Evolutionary conservation across 37 sponge, comb jelly and placozoan genomes (phyloP).

Genomic region (Mnemiopsis leidyi): DNA sequence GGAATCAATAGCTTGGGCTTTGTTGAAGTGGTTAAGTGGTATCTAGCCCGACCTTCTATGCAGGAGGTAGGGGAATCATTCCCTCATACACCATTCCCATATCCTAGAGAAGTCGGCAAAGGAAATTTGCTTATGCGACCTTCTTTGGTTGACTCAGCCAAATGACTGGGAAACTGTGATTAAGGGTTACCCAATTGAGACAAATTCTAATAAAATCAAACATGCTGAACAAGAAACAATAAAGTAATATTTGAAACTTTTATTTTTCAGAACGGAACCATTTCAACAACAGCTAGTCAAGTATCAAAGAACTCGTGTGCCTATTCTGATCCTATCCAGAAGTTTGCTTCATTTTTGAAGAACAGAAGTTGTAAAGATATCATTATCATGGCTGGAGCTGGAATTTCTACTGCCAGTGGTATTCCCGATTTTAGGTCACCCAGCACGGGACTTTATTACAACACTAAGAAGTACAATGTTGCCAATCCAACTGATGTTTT

Average conservation of each 20-base stretch:
- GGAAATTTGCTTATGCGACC: too few species aligned
- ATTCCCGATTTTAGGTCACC: constrained; percentile 96
- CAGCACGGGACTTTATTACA: constrained; percentile 90
- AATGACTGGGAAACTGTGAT: too few species aligned
- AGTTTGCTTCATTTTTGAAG: constrained; percentile 69
- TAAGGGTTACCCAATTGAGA: too few species aligned
- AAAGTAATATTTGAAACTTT: neutral
- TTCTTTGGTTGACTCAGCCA: too few species aligned
- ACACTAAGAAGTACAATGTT: constrained; percentile 86
- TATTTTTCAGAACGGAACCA: neutral
- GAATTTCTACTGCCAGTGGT: constrained; percentile 90
- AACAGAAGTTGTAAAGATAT: constrained; percentile 71
- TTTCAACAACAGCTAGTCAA: neutral
- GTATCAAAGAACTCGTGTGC: neutral
- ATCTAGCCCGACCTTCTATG: too few species aligned
- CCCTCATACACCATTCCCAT: too few species aligned
- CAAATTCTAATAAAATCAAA: too few species aligned
- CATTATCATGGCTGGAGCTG: constrained; percentile 91
- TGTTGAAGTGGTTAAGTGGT: too few species aligned
- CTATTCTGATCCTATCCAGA: neutral
- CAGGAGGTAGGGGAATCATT: too few species aligned
- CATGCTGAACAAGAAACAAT: too few species aligned
- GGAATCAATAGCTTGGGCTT: too few species aligned
- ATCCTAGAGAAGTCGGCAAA: too few species aligned
- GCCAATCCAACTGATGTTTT: constrained; percentile 82